Evolutionary conservation across 2,113 vertebrate genomes (phyloP), one percentile per base, ranked within the genome.

Genomic region (Neotoma lepida): DNA sequence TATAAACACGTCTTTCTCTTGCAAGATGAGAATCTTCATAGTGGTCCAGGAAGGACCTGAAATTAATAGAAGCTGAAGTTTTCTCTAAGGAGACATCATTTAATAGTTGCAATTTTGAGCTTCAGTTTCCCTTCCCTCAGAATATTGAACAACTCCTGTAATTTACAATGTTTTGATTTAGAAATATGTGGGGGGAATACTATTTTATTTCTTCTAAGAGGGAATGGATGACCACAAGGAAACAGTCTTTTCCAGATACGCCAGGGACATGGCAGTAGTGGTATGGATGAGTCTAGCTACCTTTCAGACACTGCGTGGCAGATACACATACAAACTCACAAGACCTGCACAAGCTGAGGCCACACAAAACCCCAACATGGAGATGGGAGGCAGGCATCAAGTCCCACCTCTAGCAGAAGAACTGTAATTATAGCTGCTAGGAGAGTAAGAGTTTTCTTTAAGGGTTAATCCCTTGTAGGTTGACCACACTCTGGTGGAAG

Each of bases 81-180:
- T 80, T 39, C 68, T 35, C 30, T n/a, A 68, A 81, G 18, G 41
- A 12, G 14, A 71, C 39, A 74, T 61, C 41, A 71, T 44, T 44
- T 64, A 41, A 66, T 5, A 44, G 18, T 10, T 51, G 4, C 14
- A 2, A 46, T 68, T 66, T 63, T 35, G 63, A 28, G 4, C 10
- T 81, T 91, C 49, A 41, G n/a, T 12, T 63, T 84, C 78, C 18
- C 22, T 15, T 63, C 87, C 78, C 18, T 18, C 28, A 77, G 89
- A 78, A 63, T 70, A 81, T 30, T 70, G 12, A 86, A 56, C 33
- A 88, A 58, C 2, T 22, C 17, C 2, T 41, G 71, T 15, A 39
- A 46, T 68, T 90, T 86, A 10, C 28, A 86, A 70, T 30, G 68
- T 63, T 93, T 73, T 82, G 6, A 86, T 33, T 70, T 70, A 28